Evolutionary conservation across 2,888 invertebrate genomes (phyloP), one percentile per base, ranked within the genome.

Genomic region (Stenodera caucasica): DNA sequence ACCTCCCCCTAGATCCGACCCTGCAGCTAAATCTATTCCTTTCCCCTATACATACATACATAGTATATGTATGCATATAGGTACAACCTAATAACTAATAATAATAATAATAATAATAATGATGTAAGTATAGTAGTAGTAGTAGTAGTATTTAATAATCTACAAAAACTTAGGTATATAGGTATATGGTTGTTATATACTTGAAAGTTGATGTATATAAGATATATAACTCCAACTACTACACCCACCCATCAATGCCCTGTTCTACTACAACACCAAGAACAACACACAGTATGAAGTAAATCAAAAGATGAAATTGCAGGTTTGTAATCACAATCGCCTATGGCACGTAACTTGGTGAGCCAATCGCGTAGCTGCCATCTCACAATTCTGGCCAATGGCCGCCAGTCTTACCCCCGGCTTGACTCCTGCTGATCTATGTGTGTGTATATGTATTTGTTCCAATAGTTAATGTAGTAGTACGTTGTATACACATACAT

Each of bases 281-380:
- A 69, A 67, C 63, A 65, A 59, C 64, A 67, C 66, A 63, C 67
- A 72, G 70, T 67, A 68, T 68, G 75, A 75, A 76, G 77, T 77
- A 77, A 78, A 78, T 78, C 77, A 77, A 77, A 78, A 75, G 78
- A 77, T 73, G 77, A 77, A 77, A 78, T 78, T 77, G 78, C 77
- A 76, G 77, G 78, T 78, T 75, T 76, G 72, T 74, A 75, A 77
- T 76, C 77, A 75, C 72, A 69, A 74, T 75, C 70, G 75, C 78
- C 77, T 67, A 72, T 72, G 77, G 78, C 77, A 74, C 76, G 77
- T 75, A 77, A 77, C 77, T 75, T 77, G 77, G 77, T 76, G 77
- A 75, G 76, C 80, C 80, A 78, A 79, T 78, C 73, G 77, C 77
- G 74, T 71, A 71, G 74, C 77, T 73, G 70, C 72, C 72, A 73